Evolutionary conservation across 2,888 invertebrate species (phyloP), one percentile per base, ranked within the genome.

Genomic region (Panorpa germanica): DNA sequence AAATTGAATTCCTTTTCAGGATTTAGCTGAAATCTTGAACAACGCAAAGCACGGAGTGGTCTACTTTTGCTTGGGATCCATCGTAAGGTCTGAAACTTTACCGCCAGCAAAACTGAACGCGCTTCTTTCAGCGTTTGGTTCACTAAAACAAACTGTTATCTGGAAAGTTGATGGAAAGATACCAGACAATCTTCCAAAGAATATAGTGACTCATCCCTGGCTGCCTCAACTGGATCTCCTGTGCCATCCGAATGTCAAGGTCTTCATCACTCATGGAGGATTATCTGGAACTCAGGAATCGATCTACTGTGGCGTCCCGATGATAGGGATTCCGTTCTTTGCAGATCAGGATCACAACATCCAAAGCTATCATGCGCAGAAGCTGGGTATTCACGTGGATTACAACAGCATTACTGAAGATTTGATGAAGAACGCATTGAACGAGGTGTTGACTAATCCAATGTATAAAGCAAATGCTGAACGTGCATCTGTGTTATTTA

Each of bases 231-330:
- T 49, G 30, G 60, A 59, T 34, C 42, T 61, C 27, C 39, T 62
- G 7, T 61, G 50, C 24, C 62, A 65, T 41, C 55, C 54, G 4
- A 62, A 61, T 29, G 52, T 61, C 2, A 53, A 52, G 25, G 52
- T 59, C 24, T 63, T 59, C 40, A 50, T 66, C 31, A 59, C 59
- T 2, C 66, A 67, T 41, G 64, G 63, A 3, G 66, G 65, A 14
- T 50, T 61, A 27, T 49, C 64, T 35, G 59, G 63, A 5, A 38
- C 57, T 6, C 52, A 58, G 20, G 65, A 64, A 40, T 55, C 57
- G 1, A 47, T 53, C 13, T 45, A 49, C 34, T 43, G 45, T 10
- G 59, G 54, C 2, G 48, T 59, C 0, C 59, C 60, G 2, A 49
- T 60, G 41, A 34, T 61, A 3, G 44, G 55, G 11, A 46, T 59